Evolutionary conservation across 1,140 invertebrate species (phyloP).

Genomic region (Neotoxoptera formosana): DNA sequence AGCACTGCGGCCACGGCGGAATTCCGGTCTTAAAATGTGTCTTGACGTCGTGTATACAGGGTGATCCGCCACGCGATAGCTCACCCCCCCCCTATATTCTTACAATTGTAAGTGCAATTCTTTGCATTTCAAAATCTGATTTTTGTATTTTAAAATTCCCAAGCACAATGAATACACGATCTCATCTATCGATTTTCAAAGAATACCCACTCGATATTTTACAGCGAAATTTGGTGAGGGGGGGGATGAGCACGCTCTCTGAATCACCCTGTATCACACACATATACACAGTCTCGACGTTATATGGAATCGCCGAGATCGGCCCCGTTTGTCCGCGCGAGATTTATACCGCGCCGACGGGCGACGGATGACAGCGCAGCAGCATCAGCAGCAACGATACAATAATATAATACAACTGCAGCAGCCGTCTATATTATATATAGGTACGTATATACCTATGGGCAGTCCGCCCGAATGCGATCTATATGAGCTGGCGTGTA

Average conservation of each 20-base stretch:
- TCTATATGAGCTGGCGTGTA: background rate
- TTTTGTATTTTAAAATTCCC: too few relatives aligned
- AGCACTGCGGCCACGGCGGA: background rate
- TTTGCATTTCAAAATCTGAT: too few relatives aligned
- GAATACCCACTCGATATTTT: too few relatives aligned
- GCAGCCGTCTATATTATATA: too few relatives aligned
- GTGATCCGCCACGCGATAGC: too few relatives aligned
- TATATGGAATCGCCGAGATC: background rate
- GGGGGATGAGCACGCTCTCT: too few relatives aligned
- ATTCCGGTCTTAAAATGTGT: slow-evolving; percentile 36
- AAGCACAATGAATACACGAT: too few relatives aligned
- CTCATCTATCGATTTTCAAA: too few relatives aligned
- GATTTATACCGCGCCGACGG: background rate
- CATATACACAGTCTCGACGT: background rate
- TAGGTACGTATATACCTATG: too few relatives aligned
- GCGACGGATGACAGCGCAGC: background rate
- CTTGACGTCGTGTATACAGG: background rate
- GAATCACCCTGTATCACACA: background rate
- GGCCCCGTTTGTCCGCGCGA: background rate
- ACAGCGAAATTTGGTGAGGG: too few relatives aligned
- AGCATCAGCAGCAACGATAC: background rate
- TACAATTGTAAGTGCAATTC: too few relatives aligned
- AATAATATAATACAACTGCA: slow-evolving; percentile 12
- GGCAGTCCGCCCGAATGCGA: background rate
- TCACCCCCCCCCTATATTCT: too few relatives aligned